Base-by-base conservation (phyloP, 2,888 invertebrate species). In the Tubulanus polymorphus region DNA sequence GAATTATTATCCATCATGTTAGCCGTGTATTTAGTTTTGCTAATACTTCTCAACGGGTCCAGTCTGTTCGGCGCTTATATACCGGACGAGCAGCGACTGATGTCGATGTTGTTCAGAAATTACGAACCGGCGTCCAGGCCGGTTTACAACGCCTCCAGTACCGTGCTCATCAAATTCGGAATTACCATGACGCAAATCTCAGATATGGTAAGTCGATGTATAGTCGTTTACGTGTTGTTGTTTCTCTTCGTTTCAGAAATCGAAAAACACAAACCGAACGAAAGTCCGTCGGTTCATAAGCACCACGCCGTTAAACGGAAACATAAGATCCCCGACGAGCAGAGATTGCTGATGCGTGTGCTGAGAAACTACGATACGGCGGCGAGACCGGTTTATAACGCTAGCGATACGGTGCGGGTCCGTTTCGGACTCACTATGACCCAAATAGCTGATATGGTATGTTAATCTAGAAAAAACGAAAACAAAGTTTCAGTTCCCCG, bases 381-480 rank as follows among this genome's bases (percentile, higher is more conserved):
- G 1, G 66, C 76, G 1, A 56, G 78, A 29, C 78, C 78, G 0
- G 78, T 78, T 1, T 76, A 68, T 60, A 78, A 79, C 58, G 76
- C 78, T 12, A 75, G 76, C 1, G 63, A 72, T 47, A 70, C 60
- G 0, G 74, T 78, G 28, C 67, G 67, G 1, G 75, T 76, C 28
- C 72, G 73, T 56, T 78, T 78, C 62, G 78, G 78, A 32, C 65
- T 77, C 27, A 75, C 77, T 0, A 62, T 77, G n/a, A 72, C 73
- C 6, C 77, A 76, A 60, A 71, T 78, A 32, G 68, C 74, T 6
- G 78, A 78, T 62, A 76, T 78, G 78, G 78, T 78, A 67, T 70
- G 74, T 67, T 32, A 3, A 15, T 5, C 23, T 41, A 20, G 5
- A n/a, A n/a, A n/a, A n/a, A n/a, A n/a, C n/a, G n/a, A n/a, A n/a